Conservation (phyloP, 2,888 invertebrate genomes). For the Dasypolia templi region DNA sequence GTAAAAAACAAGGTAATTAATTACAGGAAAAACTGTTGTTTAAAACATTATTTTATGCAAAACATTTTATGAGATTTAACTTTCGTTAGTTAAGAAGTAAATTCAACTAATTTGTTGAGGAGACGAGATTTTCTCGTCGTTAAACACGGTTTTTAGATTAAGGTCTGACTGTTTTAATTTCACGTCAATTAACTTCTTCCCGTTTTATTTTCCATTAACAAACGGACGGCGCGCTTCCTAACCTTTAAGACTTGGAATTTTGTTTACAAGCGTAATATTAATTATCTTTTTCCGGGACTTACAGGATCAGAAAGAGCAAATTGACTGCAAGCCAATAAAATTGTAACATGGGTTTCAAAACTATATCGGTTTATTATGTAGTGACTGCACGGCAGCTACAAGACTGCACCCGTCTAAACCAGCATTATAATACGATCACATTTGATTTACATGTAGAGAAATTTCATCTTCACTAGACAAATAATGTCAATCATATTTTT, state of each 20-base stretch:
- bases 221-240: slow-evolving; percentile 64
- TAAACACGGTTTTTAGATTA: slow-evolving; percentile 78
- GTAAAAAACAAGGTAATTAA: slow-evolving; percentile 31
- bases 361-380: too few species aligned
- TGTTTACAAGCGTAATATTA: slow-evolving; percentile 56
- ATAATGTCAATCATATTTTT: too few species aligned
- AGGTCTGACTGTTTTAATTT: slow-evolving; percentile 80
- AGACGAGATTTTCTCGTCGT: slow-evolving; percentile 70
- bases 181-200: slow-evolving; percentile 80
- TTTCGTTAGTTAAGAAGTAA: slow-evolving; percentile 72
- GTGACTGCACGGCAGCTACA: neutral
- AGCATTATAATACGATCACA: neutral
- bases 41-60: slow-evolving; percentile 42
- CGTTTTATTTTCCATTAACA: slow-evolving; percentile 77
- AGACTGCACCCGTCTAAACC: neutral
- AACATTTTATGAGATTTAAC: slow-evolving; percentile 66
- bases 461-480: neutral
- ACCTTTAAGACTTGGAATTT: slow-evolving; percentile 66
- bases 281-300: slow-evolving; percentile 40
- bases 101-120: slow-evolving; percentile 76
- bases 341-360: neutral
- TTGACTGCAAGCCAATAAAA: neutral
- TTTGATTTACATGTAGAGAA: neutral
- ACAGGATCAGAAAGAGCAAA: neutral
- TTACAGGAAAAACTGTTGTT: slow-evolving; percentile 41